phyloP scores from a whole-genome alignment of 2,113 vertebrate species.

The Myodes glareolus region DNA sequence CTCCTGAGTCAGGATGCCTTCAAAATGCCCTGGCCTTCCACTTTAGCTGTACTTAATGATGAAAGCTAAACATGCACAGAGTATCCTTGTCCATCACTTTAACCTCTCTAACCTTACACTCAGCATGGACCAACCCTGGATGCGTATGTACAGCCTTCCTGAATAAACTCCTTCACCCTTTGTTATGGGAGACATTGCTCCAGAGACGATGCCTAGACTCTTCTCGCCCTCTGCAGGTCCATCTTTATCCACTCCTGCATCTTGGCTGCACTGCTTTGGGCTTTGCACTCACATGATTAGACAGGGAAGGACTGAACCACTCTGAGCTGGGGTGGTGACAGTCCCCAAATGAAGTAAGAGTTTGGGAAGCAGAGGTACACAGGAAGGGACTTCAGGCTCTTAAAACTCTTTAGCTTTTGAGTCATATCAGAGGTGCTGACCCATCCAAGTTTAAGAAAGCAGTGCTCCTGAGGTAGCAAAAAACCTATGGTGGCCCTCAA shows the following conservation, averaged over 20 bases:
- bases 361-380: not conserved
- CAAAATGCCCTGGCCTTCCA: too few species aligned
- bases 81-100: not conserved
- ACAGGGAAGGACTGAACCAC: not conserved
- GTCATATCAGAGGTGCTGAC: not conserved
- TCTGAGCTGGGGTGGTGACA: not conserved
- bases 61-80: not conserved
- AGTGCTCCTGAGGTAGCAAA: not conserved
- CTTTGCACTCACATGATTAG: not conserved
- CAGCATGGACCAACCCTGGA: not conserved
- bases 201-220: not conserved
- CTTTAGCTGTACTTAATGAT: not conserved
- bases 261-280: not conserved
- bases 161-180: not conserved
- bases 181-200: not conserved
- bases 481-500: not conserved
- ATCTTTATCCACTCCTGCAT: not conserved
- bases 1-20: too few species aligned
- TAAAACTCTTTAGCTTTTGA: not conserved
- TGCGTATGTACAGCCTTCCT: too few species aligned
- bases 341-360: not conserved
- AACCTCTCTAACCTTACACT: not conserved
- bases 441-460: not conserved
- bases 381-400: not conserved
- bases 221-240: not conserved